These are phyloP conservation scores for Solenopsis invicta DNA, from an alignment of 1,140 invertebrate genomes.

Conservation along the genomic window DNA sequence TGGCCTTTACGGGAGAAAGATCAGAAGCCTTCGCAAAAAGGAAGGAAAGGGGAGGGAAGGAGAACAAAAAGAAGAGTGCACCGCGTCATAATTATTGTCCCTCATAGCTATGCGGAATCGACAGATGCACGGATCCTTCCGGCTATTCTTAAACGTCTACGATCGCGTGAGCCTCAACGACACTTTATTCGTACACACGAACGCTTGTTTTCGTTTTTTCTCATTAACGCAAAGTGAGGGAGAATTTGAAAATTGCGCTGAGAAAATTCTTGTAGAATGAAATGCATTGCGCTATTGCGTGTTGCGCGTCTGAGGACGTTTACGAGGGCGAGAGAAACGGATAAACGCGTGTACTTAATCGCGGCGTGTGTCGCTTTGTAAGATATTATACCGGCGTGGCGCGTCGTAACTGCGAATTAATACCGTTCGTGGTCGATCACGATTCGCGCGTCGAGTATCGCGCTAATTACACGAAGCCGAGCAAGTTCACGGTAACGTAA, in stretches of 20 bases:
- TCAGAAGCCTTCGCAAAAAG: neutral
- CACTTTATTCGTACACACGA: slow-evolving; percentile 4
- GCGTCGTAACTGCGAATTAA: slow-evolving; percentile 53
- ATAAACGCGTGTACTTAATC: slow-evolving; percentile 1
- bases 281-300: neutral
- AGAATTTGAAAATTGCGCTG: slow-evolving; percentile 17
- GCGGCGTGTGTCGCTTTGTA: slow-evolving; percentile 2
- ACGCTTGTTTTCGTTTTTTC: neutral
- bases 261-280: neutral
- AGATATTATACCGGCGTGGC: neutral
- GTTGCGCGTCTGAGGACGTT: neutral
- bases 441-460: slow-evolving; percentile 60
- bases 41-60: neutral
- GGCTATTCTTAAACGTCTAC: neutral
- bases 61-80: neutral
- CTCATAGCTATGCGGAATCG: slow-evolving; percentile 9
- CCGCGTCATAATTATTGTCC: slow-evolving; percentile 39
- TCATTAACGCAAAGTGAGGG: neutral
- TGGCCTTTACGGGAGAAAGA: slow-evolving; percentile 29
- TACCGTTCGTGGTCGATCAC: slow-evolving; percentile 57
- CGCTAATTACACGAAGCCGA: slow-evolving; percentile 73
- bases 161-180: slow-evolving; percentile 35
- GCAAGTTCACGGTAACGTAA: slow-evolving; percentile 76
- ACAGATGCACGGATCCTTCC: slow-evolving; percentile 17
- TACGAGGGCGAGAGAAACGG: neutral